A percentile compares a stretch with the other conserved stretches of the same genome.
These are phyloP conservation scores for Benthosema pterotum DNA, from an alignment of 2,797 vertebrate genomes.

Conservation along the genomic window DNA sequence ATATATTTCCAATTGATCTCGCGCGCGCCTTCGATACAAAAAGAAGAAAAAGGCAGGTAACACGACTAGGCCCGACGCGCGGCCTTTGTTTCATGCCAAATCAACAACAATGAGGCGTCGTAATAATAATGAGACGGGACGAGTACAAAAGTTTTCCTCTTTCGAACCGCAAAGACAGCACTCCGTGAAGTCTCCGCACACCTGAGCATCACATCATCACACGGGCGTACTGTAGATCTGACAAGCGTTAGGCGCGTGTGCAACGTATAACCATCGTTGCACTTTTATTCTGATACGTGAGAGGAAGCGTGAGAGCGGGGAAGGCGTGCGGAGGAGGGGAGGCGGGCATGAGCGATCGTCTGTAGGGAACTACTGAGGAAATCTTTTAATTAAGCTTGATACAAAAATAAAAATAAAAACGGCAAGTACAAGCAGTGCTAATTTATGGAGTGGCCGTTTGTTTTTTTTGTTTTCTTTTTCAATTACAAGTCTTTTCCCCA, in stretches of 20 bases:
- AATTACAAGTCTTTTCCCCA: slow-evolving; percentile 53
- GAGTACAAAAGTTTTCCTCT: not conserved
- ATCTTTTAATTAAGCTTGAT: slow-evolving; percentile 64
- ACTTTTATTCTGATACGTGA: slow-evolving; percentile 9
- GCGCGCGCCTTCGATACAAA: no score
- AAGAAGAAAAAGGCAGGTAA: no score
- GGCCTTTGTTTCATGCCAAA: no score
- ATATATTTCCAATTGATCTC: no score
- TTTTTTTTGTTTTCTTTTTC: slow-evolving; percentile 66
- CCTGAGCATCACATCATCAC: slow-evolving; percentile 1
- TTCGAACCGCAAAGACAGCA: not conserved
- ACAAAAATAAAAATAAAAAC: slow-evolving; percentile 31
- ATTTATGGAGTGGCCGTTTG: slow-evolving; percentile 60
- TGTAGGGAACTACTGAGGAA: slow-evolving; percentile 53
- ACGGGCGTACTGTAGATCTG: no score
- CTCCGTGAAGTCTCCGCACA: slow-evolving; percentile 1
- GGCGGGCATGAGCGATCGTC: slow-evolving; percentile 27
- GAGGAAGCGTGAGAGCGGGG: no score
- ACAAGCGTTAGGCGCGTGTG: not conserved
- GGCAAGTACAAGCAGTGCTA: slow-evolving; percentile 49
- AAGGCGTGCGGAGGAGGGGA: not conserved
- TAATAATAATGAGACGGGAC: no score
- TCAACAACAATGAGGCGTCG: no score
- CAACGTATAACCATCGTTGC: not conserved
- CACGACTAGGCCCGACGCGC: no score